Evolutionary conservation across 1,140 invertebrate genomes (phyloP), one percentile per base, ranked within the genome.

Genomic region (Xylocopa sonorina): DNA sequence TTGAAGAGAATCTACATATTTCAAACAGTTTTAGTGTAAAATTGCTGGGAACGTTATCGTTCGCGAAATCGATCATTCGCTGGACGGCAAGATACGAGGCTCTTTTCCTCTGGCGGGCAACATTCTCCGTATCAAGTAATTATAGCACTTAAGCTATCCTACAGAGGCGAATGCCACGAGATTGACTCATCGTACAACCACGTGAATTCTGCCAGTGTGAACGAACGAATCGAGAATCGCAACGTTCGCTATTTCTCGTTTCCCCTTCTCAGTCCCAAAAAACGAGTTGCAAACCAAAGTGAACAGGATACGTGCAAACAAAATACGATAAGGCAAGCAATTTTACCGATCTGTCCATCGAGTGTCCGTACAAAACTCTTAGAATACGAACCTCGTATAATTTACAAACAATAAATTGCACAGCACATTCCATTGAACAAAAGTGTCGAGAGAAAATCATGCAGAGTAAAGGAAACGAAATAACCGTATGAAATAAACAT

Each of bases 101-200:
- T 57, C 53, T 51, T 79, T 64, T 69, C 69, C 7, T 34, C 16
- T 53, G 55, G 57, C 64, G 55, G 16, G 48, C 63, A 21, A 46
- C 72, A 34, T 75, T 80, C 58, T 46, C 63, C 32, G 48, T 77
- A 69, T 60, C 75, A 50, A 82, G 69, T 86, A 87, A 88, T 88
- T 88, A 85, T 82, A 82, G 78, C 86, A 83, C 84, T 88, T 86
- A 81, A 83, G 72, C 57, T 71, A 81, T 82, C 58, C 43, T 77
- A 60, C 34, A 51, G 50, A 46, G 48, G 71, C 67, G 68, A 78
- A 85, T 81, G 27, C 68, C 73, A 32, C 38, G 73, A 27, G 50
- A 77, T 76, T 71, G 58, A 85, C 57, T 84, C 82, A 80, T 86
- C 80, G 67, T 24, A 53, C 71, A 48, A 5, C 46, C 81, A 79